These are phyloP conservation scores for Trachymyrmex cornetzi DNA, from an alignment of 1,140 invertebrate species.

Conservation along the genomic window DNA sequence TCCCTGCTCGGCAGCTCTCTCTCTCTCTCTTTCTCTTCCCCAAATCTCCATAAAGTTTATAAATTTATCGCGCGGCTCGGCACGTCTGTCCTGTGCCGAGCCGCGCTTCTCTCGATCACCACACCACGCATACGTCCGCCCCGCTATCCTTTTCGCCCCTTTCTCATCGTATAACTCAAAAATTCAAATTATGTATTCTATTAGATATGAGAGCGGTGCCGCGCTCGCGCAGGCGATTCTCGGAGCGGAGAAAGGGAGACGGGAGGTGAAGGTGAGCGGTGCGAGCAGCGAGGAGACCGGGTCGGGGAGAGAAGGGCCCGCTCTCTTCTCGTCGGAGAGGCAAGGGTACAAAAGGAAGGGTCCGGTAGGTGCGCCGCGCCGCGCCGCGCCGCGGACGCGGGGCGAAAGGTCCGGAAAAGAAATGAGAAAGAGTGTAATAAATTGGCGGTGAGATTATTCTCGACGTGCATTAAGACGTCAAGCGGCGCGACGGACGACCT, in stretches of 20 bases:
- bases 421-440: conserved; percentile 87
- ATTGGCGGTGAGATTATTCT: conserved; percentile 87
- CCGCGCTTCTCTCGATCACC: conserved; percentile 26
- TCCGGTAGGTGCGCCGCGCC: conserved; percentile 74
- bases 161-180: conserved; percentile 76
- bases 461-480: conserved; percentile 87
- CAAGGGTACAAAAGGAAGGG: conserved; percentile 71
- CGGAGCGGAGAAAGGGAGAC: conserved; percentile 37
- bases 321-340: conserved; percentile 65
- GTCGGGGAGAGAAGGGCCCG: conserved; percentile 50
- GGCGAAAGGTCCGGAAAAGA: conserved; percentile 78
- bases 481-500: conserved; percentile 86
- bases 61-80: conserved; percentile 78
- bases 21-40: too few relatives aligned
- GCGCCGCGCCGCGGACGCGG: conserved; percentile 69
- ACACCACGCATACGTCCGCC: neutral
- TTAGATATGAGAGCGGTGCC: conserved; percentile 81
- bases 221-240: conserved; percentile 27
- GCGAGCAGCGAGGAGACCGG: neutral
- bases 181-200: conserved; percentile 86
- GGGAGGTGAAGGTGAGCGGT: conserved; percentile 32
- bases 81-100: conserved; percentile 50
- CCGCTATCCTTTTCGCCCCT: neutral
- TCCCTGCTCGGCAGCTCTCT: conserved; percentile 30
- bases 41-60: conserved; percentile 78